Percentiles rank a stretch among this genome's conserved stretches.
Conservation (phyloP, 2,888 invertebrate genomes). For the Aphrophora alni region DNA sequence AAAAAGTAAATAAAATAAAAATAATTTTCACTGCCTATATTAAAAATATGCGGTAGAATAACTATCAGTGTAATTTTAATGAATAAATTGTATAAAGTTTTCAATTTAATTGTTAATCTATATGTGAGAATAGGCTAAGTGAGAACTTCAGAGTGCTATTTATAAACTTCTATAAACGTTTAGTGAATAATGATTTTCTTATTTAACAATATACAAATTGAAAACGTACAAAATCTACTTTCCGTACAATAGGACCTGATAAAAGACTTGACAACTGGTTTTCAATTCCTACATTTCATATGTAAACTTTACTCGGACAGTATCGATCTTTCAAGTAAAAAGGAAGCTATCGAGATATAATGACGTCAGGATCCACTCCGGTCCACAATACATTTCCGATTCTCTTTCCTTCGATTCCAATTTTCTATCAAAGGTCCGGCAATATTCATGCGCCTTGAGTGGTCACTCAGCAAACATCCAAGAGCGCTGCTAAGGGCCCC, state of each 20-base stretch:
- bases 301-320: not conserved
- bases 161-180: too few relatives aligned
- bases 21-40: too few relatives aligned
- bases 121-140: too few relatives aligned
- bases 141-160: too few relatives aligned
- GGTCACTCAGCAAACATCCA: conserved; percentile 40
- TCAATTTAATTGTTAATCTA: too few relatives aligned
- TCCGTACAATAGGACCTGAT: not conserved
- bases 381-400: conserved; percentile 36
- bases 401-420: conserved; percentile 41
- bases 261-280: not conserved
- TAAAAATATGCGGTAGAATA: too few relatives aligned
- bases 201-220: too few relatives aligned
- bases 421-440: conserved; percentile 41
- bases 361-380: not conserved
- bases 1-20: too few relatives aligned
- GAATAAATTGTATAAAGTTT: too few relatives aligned
- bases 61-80: too few relatives aligned
- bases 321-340: not conserved
- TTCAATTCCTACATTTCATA: not conserved
- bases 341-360: not conserved
- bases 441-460: conserved; percentile 35
- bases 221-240: too few relatives aligned
- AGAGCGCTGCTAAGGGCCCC: conserved; percentile 20
- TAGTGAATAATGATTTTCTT: too few relatives aligned